These are phyloP conservation scores for Protonemura montana DNA, from an alignment of 2,888 invertebrate genomes.

Conservation along the genomic window DNA sequence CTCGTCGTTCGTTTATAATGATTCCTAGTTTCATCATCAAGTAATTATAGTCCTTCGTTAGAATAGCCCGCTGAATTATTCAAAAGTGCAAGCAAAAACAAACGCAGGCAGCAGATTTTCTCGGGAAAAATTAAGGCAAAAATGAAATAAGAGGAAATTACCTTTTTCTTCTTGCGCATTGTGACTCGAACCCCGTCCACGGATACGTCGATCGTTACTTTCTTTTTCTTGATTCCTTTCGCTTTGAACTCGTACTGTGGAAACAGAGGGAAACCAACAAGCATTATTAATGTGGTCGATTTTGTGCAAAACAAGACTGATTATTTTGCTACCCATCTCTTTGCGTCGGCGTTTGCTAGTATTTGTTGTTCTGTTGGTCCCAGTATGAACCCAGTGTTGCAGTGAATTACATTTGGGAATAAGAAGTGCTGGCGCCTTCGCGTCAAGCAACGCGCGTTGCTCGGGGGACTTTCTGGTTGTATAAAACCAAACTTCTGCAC, in stretches of 20 bases:
- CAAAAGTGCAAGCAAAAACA: not conserved
- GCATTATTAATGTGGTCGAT: not conserved
- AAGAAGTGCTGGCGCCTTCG: too few relatives aligned
- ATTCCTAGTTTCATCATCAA: not conserved
- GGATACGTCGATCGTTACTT: conserved; percentile 93
- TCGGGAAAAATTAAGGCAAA: not conserved
- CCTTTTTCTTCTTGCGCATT: conserved; percentile 78
- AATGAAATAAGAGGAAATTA: conserved; percentile 51
- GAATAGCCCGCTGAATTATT: not conserved
- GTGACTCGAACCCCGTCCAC: conserved; percentile 94
- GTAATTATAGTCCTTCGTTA: not conserved
- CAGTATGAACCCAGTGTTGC: too few relatives aligned
- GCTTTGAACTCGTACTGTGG: conserved; percentile 97
- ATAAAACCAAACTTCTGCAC: too few relatives aligned
- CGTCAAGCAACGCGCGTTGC: too few relatives aligned
- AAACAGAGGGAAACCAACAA: conserved; percentile 49
- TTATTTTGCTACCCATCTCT: too few relatives aligned
- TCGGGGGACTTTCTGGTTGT: too few relatives aligned
- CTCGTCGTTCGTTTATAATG: not conserved
- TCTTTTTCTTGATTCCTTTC: conserved; percentile 96
- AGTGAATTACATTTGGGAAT: too few relatives aligned
- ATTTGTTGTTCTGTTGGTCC: too few relatives aligned
- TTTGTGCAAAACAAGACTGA: too few relatives aligned
- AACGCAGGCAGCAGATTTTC: not conserved
- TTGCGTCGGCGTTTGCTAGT: too few relatives aligned